phyloP scores from a whole-genome alignment of 2,888 invertebrate genomes.

The Boloria selene region DNA sequence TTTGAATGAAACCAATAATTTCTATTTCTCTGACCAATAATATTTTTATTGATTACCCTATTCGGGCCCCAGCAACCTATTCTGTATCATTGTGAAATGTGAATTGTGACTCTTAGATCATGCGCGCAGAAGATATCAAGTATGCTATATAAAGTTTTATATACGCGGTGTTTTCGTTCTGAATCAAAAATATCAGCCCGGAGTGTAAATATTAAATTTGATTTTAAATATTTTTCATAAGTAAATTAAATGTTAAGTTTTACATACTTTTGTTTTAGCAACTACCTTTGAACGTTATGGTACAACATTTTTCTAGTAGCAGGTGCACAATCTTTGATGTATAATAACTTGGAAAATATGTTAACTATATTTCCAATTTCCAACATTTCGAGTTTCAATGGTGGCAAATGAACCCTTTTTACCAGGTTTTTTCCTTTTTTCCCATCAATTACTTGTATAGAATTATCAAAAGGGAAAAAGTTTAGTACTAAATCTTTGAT shows the following conservation, averaged over 20 bases:
- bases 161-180: too few relatives aligned
- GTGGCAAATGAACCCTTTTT: constrained; percentile 84
- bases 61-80: too few relatives aligned
- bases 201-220: too few relatives aligned
- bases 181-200: too few relatives aligned
- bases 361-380: constrained; percentile 88
- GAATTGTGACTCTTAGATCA: too few relatives aligned
- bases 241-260: background rate
- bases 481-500: constrained; percentile 87
- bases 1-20: too few relatives aligned
- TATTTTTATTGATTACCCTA: too few relatives aligned
- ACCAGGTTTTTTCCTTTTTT: constrained; percentile 83
- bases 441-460: constrained; percentile 88
- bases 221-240: background rate
- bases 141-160: too few relatives aligned
- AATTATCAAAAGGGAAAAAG: constrained; percentile 89
- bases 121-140: too few relatives aligned
- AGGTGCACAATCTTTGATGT: constrained; percentile 87
- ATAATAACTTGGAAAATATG: constrained; percentile 87
- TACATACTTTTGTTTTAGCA: background rate
- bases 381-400: constrained; percentile 84
- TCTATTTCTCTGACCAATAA: too few relatives aligned
- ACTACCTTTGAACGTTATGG: constrained; percentile 84
- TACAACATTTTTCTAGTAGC: constrained; percentile 84
- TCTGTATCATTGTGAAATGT: too few relatives aligned